Evolutionary conservation across 2,888 invertebrate genomes (phyloP).

Genomic region (Platycheirus rosarum): DNA sequence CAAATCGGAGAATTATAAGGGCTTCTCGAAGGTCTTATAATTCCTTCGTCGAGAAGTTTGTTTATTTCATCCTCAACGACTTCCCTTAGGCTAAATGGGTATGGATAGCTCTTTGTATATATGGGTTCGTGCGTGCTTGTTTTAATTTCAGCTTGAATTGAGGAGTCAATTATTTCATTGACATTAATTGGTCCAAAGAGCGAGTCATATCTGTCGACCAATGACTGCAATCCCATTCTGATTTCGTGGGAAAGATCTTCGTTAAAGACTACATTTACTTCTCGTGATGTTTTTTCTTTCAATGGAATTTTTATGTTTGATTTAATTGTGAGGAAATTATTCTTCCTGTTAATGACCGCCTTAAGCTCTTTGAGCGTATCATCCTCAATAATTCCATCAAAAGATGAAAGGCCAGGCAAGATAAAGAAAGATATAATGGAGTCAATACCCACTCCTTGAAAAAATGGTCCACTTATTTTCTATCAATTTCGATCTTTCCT

Average conservation of each 20-base stretch:
- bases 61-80: too few species aligned
- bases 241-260: too few species aligned
- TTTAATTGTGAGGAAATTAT: constrained; percentile 13
- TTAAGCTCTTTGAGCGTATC: background rate
- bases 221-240: background rate
- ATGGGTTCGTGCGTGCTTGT: constrained; percentile 75
- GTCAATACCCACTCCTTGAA: background rate
- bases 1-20: constrained; percentile 76
- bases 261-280: too few species aligned
- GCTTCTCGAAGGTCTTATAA: constrained; percentile 76
- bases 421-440: background rate
- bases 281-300: constrained; percentile 19
- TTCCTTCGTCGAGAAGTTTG: constrained; percentile 76
- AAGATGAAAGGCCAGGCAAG: too few species aligned
- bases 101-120: constrained; percentile 78
- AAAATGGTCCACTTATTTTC: too few species aligned
- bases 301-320: constrained; percentile 38
- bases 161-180: constrained; percentile 16
- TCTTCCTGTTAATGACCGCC: background rate
- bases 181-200: constrained; percentile 31
- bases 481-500: background rate
- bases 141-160: constrained; percentile 36
- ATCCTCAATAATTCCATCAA: constrained; percentile 2
- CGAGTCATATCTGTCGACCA: background rate
- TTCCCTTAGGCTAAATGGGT: too few species aligned